Base-by-base conservation (phyloP, 2,797 vertebrate genomes). In the Gouania willdenowi region DNA sequence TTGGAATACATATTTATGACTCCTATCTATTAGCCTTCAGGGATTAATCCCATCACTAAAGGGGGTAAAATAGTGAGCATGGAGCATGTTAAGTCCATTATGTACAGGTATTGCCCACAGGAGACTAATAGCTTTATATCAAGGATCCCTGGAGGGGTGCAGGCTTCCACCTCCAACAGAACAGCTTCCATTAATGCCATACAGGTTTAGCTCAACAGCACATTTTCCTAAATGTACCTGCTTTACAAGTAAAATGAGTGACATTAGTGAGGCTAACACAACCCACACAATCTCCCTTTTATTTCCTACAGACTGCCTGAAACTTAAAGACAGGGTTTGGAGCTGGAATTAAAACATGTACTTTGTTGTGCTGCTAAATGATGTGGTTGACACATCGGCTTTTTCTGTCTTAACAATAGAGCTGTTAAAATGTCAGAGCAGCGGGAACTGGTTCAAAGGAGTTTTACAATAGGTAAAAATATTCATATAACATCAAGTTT, bases 191-290 rank as follows among this genome's bases (percentile, higher is more conserved):
- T 83, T 82, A 84, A 64, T 8, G 13, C 48, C 15, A 43, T 23
- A 41, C 68, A 56, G 71, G 57, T 68, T 68, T 8, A 49, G 51
- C 70, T 80, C 77, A 75, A 82, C 66, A 78, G 75, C 67, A 52
- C 47, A 63, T 76, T 77, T 75, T 66, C 51, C 36, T 48, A 80
- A 82, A 77, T 33, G 60, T 45, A 22, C 24, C 75, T 74, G 68
- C 69, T 85, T 81, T 83, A 66, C 78, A 81, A 83, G 79, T 83
- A 56, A 77, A 80, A 81, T 74, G 54, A 71, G 45, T 61, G 70
- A 75, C 70, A 77, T 76, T 66, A 73, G 64, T 36, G 60, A 75
- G 59, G 74, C 66, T 74, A 70, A 76, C 78, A 76, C 78, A 67
- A 21, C 70, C 73, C 53, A 72, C 64, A 18, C 48, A 23, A 32